These are phyloP conservation scores for Seira musarum DNA, from an alignment of 2,888 invertebrate species.

Conservation along the genomic window DNA sequence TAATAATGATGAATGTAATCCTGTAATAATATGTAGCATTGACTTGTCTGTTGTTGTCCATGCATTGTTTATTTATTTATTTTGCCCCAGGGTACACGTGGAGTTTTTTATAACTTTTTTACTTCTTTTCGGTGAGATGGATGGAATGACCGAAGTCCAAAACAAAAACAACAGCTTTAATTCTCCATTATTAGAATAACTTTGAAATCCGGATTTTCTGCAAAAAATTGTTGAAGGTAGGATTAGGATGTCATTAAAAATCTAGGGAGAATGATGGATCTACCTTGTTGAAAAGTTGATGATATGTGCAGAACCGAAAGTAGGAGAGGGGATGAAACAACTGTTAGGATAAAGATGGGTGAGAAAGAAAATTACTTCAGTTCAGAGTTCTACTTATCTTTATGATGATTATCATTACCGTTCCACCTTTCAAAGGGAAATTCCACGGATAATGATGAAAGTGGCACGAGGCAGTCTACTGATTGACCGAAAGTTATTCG, in stretches of 20 bases:
- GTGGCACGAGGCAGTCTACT: no score
- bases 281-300: neutral
- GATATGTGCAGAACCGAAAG: no score
- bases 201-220: constrained; percentile 24
- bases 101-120: constrained; percentile 38
- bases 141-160: neutral
- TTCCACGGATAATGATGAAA: no score
- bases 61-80: constrained; percentile 30
- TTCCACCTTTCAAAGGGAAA: no score
- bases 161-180: neutral
- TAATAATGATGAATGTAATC: neutral
- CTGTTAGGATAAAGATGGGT: no score
- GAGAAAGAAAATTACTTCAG: no score
- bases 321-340: no score
- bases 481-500: no score
- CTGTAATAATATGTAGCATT: constrained; percentile 25
- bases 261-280: neutral
- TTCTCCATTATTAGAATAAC: neutral
- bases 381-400: no score
- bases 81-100: constrained; percentile 43
- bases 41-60: constrained; percentile 29
- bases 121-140: no score
- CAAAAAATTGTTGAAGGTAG: neutral
- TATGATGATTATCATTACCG: no score
- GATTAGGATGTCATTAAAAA: constrained; percentile 11